These are phyloP conservation scores for Cydia strobilella DNA, from an alignment of 1,140 invertebrate genomes.

Conservation along the genomic window DNA sequence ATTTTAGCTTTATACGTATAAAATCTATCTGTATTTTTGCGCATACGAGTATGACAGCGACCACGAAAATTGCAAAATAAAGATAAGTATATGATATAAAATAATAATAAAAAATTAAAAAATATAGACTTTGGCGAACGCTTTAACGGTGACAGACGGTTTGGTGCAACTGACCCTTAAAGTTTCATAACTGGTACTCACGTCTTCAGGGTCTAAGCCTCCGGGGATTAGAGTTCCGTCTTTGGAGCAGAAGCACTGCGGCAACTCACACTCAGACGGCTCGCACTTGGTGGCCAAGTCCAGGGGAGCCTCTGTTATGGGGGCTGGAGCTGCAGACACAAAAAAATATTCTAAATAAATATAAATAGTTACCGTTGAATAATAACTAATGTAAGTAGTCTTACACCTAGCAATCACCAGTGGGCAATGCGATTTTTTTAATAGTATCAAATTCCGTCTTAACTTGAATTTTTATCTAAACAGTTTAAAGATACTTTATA, in stretches of 20 bases:
- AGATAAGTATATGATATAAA: no score
- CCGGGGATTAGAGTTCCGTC: constrained; percentile 94
- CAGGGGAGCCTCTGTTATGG: constrained; percentile 88
- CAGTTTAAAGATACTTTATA: not conserved
- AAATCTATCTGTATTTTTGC: no score
- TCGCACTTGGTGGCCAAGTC: constrained; percentile 91
- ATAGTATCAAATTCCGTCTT: not conserved
- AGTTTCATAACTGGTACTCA: constrained; percentile 67
- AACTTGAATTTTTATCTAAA: not conserved
- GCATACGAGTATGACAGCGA: no score
- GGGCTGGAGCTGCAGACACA: constrained; percentile 84
- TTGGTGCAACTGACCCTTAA: no score
- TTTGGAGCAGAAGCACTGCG: constrained; percentile 96
- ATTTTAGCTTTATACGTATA: no score
- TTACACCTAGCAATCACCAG: not conserved
- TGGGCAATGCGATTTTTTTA: not conserved
- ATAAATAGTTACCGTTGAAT: not conserved
- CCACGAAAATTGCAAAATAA: no score
- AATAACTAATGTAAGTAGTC: not conserved
- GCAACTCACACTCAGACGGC: constrained; percentile 87
- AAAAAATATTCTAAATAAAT: not conserved
- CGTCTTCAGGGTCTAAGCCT: constrained; percentile 88
- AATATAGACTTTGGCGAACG: no score
- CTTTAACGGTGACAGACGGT: no score
- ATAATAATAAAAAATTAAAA: no score